Evolutionary conservation across 1,140 invertebrate genomes (phyloP), one percentile per base, ranked within the genome.

Genomic region (Odontomachus brunneus): DNA sequence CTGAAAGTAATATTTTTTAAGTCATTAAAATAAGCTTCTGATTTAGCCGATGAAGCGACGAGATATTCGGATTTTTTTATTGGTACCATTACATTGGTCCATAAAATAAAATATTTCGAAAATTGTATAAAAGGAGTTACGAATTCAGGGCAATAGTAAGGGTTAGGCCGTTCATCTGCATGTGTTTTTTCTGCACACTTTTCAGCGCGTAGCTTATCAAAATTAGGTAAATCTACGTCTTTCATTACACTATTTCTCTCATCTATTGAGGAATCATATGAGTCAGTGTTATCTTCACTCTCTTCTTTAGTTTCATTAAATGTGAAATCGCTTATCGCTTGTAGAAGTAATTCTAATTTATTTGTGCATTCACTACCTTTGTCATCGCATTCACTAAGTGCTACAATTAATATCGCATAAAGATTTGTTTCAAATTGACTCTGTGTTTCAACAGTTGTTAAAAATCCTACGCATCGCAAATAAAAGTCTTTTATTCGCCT

Each of bases 1-100:
- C 22, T 3, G 26, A 49, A 26, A 24, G 44, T 67, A 12, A 65
- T 65, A 65, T 65, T 65, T 65, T 65, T 65, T 29, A 67, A 5
- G n/a, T 67, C 44, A 9, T 67, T 67, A 44, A 67, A 67, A n/a
- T 67, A 67, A 4, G 65, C 22, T 26, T 67, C 65, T 62, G n/a
- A n/a, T 7, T 62, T n/a, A 7, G 26, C 11, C 4, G 38, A 66
- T 9, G 65, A 67, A 67, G 65, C 38, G 48, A 67, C 44, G 22
- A 2, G 17, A 49, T 67, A 26, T 11, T 49, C 11, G 0, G 44
- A 17, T 9, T 67, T 19, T 49, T 3, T 67, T 15, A 14, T 24
- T 26, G 3, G 33, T 26, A 49, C 14, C 44, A 67, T 67, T 3
- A 67, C 65, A 49, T 67, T 67, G 22, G 65, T 67, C 44, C 65